Percentiles rank a stretch among this genome's conserved stretches.
Conservation (phyloP, 2,888 invertebrate genomes). For the Caenorhabditis drosophilae region DNA sequence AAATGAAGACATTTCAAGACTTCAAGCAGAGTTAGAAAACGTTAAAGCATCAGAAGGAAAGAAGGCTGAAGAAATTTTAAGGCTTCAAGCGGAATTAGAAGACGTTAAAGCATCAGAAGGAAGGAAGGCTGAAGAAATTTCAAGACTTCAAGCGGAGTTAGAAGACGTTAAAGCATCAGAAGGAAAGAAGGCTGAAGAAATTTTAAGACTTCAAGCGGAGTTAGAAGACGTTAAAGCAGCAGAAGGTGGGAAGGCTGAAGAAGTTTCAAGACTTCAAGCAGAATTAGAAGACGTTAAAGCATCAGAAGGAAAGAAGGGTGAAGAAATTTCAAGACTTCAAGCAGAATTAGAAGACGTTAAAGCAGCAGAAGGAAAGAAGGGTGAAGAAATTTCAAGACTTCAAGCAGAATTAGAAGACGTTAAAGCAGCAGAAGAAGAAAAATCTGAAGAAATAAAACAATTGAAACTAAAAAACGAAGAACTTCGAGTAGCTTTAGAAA, state of each 20-base stretch:
- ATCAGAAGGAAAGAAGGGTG: not conserved
- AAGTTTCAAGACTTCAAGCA: not conserved
- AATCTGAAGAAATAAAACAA: not conserved
- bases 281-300: not conserved
- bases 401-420: not conserved
- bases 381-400: not conserved
- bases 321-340: not conserved
- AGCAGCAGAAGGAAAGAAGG: not conserved
- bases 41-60: not conserved
- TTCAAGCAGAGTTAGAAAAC: not conserved
- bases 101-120: not conserved
- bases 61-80: not conserved
- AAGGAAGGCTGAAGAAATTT: not conserved
- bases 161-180: too few relatives aligned
- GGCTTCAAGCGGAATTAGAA: too few relatives aligned
- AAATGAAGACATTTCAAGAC: not conserved
- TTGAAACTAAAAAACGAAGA: not conserved
- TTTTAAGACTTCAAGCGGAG: slow-evolving; percentile 14
- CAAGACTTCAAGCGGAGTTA: too few relatives aligned
- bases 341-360: not conserved
- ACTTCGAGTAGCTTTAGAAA: slow-evolving; percentile 2
- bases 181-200: slow-evolving; percentile 8
- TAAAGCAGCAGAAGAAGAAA: not conserved
- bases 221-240: slow-evolving; percentile 3
- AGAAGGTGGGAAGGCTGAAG: slow-evolving; percentile 1